Base-by-base conservation (phyloP, 2,888 invertebrate genomes). In the Plemyria rubiginata region DNA sequence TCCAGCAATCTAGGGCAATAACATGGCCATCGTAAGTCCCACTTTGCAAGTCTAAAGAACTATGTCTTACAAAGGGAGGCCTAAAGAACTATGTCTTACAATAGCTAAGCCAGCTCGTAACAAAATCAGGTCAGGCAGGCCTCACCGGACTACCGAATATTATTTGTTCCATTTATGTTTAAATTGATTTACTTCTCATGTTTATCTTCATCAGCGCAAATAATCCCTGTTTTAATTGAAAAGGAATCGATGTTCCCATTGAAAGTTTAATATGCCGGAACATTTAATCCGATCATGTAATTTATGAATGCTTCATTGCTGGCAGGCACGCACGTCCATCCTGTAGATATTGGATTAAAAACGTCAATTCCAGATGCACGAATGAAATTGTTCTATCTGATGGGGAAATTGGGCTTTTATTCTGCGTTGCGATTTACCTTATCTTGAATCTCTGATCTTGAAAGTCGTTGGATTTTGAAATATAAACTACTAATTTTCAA, bases 121-220 rank as follows among this genome's bases (percentile, higher is more conserved):
- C 41, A 12, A 29, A 56, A 50, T 56, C 49, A 56, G 56, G 56
- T 56, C 56, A 56, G 56, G 13, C 56, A 56, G 56, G 13, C 28
- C 49, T 40, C 48, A 43, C 53, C 11, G 54, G 22, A 32, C 16
- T 45, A 36, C 36, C 28, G 43, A 22, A 22, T 3, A 22, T 22
- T 22, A 3, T 22, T 22, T 22, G 22, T 22, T 22, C 22, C 22
- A 22, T 22, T n/a, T n/a, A 22, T 22, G 22, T 22, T 22, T 22
- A 22, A 22, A 22, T 22, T 22, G 22, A 22, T 22, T 22, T 22
- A 22, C 3, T 22, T 22, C 2, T 22, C 22, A 2, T 3, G 22
- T 22, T n/a, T 22, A 22, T 22, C 22, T 22, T 22, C 22, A 22
- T 22, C 22, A 22, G 22, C 22, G 2, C 22, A 22, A 22, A 22